Base-by-base conservation (phyloP, 2,113 vertebrate genomes). In the Bagarius yarrelli region DNA sequence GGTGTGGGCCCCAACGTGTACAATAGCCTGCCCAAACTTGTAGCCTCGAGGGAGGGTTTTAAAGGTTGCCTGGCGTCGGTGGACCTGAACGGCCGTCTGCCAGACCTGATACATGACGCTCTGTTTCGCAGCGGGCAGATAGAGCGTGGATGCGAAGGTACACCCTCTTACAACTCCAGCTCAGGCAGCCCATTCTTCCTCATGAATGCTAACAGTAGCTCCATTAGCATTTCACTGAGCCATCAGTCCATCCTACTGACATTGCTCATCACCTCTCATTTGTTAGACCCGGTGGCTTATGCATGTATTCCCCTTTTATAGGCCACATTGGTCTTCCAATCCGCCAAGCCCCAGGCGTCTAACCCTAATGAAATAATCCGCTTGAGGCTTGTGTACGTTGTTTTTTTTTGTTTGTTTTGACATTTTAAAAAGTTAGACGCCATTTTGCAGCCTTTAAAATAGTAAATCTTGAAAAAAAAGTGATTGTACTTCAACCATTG, bases 61-160 rank as follows among this genome's bases (percentile, higher is more conserved):
- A 97, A 98, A 87, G 98, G 98, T 80, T 99, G 98, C 30, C 87
- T 99, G 88, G 98, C 98, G 0, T 99, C 98, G 0, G 95, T 99
- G 83, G 98, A 99, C 88, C 93, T 99, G 84, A 99, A 99, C 0
- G 97, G 98, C 0, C 96, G 97, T 19, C 93, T 99, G 14, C 98
- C 98, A 0, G 97, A 99, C 87, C 95, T 99, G 57, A 96, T 99
- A 81, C 96, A 90, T 0, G 97, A 99, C 0, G 97, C 97, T 25
- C 88, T 98, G 83, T 97, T 98, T 81, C 95, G 96, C 89, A 99
- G 96, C 0, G 98, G 98, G 50, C 97, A 99, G 93, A 99, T 99
- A 1, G 98, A 99, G 80, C 96, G 97, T 18, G 97, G 97, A 94
- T 99, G 98, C 2, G 98, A 99, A 99, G 98, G 98, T 99, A 98